A percentile compares a stretch with the other conserved stretches of the same genome.
Evolutionary conservation across 2,113 vertebrate species (phyloP).

Genomic region (Nyctibius bracteatus): DNA sequence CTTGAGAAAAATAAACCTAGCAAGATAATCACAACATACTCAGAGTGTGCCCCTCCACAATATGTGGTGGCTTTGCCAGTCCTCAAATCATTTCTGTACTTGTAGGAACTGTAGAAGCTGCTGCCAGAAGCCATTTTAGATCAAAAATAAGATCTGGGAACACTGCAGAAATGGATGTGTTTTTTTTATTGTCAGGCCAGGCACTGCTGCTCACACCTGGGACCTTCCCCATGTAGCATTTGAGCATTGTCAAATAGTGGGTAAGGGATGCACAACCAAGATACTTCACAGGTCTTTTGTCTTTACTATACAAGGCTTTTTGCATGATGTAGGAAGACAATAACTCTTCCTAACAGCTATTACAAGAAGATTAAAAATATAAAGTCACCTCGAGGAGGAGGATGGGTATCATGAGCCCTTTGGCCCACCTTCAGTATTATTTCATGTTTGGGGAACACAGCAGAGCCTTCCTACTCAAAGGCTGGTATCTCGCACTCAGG

Average conservation of each 20-base stretch:
- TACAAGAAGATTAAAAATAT: no score
- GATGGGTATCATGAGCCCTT: no score
- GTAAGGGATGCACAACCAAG: not conserved
- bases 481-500: no score
- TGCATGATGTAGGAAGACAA: no score
- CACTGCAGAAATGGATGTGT: not conserved
- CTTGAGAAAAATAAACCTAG: not conserved
- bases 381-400: no score
- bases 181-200: not conserved
- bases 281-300: not conserved
- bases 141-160: not conserved
- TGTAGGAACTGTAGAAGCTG: not conserved
- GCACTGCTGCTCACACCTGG: not conserved
- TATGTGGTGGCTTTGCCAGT: not conserved
- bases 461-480: not conserved
- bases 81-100: not conserved
- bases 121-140: not conserved
- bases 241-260: not conserved
- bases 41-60: not conserved
- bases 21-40: not conserved
- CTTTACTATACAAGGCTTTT: no score
- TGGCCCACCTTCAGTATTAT: not conserved
- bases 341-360: no score
- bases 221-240: not conserved
- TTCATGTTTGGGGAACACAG: not conserved